These are phyloP conservation scores for Vanacampus margaritifer DNA, from an alignment of 2,113 vertebrate species.

Conservation along the genomic window DNA sequence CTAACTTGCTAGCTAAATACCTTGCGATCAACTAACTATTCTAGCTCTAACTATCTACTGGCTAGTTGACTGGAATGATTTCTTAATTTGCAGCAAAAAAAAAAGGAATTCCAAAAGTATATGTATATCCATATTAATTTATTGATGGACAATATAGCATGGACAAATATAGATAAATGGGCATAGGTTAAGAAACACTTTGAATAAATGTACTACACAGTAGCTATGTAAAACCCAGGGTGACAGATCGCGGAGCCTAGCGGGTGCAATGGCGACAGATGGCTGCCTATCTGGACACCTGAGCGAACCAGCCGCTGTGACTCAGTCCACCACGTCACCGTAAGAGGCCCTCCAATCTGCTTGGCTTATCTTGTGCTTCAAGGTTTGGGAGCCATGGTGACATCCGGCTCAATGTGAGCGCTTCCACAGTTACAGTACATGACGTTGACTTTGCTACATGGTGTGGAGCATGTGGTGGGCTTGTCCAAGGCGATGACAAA, in stretches of 20 bases:
- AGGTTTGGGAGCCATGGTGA: conserved; percentile 61
- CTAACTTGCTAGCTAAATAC: too few relatives aligned
- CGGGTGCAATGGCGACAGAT: conserved; percentile 65
- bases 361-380: conserved; percentile 35
- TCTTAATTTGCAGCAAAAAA: too few relatives aligned
- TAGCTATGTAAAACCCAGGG: conserved; percentile 1
- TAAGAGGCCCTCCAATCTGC: conserved; percentile 54
- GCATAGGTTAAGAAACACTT: background rate
- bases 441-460: conserved; percentile 55
- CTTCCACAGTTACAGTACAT: conserved; percentile 9
- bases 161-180: background rate
- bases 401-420: conserved; percentile 47
- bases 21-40: too few relatives aligned
- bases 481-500: conserved; percentile 15
- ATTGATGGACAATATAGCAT: too few relatives aligned
- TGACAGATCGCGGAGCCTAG: conserved; percentile 45
- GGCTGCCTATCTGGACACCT: conserved; percentile 67
- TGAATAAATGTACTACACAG: background rate
- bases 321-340: conserved; percentile 64
- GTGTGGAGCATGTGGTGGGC: conserved; percentile 37
- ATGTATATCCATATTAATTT: too few relatives aligned
- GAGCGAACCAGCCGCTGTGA: conserved; percentile 59
- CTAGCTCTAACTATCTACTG: too few relatives aligned
- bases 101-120: too few relatives aligned
- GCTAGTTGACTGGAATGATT: too few relatives aligned